Base-by-base conservation (phyloP, 2,113 vertebrate species). In the Arenaria interpres region DNA sequence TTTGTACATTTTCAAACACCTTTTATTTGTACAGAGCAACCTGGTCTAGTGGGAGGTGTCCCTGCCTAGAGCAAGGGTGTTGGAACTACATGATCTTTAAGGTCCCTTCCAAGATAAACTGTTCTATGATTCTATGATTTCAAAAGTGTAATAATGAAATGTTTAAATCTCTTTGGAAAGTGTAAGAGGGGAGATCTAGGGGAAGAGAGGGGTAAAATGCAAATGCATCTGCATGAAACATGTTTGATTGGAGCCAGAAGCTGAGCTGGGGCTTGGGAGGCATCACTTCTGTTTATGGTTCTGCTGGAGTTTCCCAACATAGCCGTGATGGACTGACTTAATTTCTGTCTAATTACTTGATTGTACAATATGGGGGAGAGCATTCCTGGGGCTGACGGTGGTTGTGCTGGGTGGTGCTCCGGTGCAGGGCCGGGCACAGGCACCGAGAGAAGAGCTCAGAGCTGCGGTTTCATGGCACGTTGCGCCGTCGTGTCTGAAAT, bases 391-490 rank as follows among this genome's bases (percentile, higher is more conserved):
- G 41, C 68, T 71, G 51, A 10, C 15, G 9, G 24, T 30, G 46
- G 21, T 48, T 83, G 72, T 43, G 54, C 23, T 0, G 2, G 17
- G 48, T 27, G 90, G 56, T 82, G 90, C 90, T 35, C 9, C 0
- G 1, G 54, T 0, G 0, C 37, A 67, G 74, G 77, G 85, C 64
- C 2, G 2, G 41, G 33, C 39, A 25, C 0, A 1, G 35, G 41
- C 2, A 33, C 78, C 1, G 13, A 81, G 68, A 63, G 67, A 12
- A 20, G 43, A 35, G 68, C 59, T 48, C 72, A 76, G 88, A 28
- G 92, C 82, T 93, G 89, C 11, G 73, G 60, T 84, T 90, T 90
- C 88, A 80, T 0, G 4, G 75, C 88, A 56, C 3, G 0, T 14
- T 79, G 85, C 9, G 16, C 90, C 0, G 0, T 76, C 0, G 1